These are phyloP conservation scores for Pandion haliaetus DNA, from an alignment of 2,113 vertebrate genomes.

Conservation along the genomic window DNA sequence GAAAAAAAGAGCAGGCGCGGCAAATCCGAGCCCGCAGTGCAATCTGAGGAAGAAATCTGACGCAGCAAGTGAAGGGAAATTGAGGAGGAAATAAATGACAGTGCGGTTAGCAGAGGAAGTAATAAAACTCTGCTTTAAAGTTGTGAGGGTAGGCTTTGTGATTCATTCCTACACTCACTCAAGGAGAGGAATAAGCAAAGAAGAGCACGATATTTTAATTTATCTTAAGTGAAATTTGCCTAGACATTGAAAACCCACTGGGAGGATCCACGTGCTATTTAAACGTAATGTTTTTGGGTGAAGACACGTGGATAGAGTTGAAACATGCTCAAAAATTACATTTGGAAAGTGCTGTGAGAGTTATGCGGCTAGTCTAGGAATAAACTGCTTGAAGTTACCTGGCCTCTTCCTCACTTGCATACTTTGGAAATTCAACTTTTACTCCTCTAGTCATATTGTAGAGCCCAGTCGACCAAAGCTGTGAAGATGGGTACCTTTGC, in stretches of 20 bases:
- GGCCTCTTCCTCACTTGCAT: neutral
- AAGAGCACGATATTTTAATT: accelerated
- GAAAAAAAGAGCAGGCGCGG: accelerated
- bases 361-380: neutral
- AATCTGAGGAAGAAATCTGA: neutral
- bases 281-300: neutral
- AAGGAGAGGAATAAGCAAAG: neutral
- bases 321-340: neutral
- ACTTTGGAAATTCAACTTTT: neutral
- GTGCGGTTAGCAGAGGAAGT: neutral
- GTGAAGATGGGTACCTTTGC: neutral
- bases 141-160: neutral
- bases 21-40: neutral
- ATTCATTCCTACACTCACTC: neutral
- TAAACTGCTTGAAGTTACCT: neutral
- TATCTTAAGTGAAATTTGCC: neutral
- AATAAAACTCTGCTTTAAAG: neutral
- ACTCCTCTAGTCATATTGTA: neutral
- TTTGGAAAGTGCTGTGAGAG: neutral
- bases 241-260: neutral
- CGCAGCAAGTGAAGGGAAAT: neutral
- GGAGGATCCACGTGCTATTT: accelerated
- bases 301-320: neutral
- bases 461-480: neutral
- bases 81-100: neutral